A percentile compares a stretch with the other conserved stretches of the same genome.
Evolutionary conservation across 2,888 invertebrate species (phyloP).

Genomic region (Pasiphila rectangulata): DNA sequence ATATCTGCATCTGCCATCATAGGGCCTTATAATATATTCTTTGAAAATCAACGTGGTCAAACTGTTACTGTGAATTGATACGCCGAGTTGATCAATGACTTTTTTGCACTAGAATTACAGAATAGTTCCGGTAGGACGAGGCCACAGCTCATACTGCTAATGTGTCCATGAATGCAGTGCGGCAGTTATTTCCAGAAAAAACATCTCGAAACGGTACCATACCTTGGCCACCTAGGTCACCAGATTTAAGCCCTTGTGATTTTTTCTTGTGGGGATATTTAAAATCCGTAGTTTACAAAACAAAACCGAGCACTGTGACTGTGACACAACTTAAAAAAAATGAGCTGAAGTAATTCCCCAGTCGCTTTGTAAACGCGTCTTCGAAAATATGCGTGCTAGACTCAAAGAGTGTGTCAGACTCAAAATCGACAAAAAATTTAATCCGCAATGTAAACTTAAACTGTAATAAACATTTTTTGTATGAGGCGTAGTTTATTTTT

Average conservation of each 20-base stretch:
- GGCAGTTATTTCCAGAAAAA: constrained; percentile 12
- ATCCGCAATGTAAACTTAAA: not conserved
- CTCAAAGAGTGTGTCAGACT: constrained; percentile 19
- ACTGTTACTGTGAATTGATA: too few relatives aligned
- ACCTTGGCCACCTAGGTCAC: constrained; percentile 19
- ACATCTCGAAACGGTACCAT: constrained; percentile 7
- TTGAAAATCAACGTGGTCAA: too few relatives aligned
- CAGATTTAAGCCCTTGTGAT: constrained; percentile 11
- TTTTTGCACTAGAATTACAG: not conserved
- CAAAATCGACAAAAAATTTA: not conserved
- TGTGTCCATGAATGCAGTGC: constrained; percentile 13
- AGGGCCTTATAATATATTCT: not conserved
- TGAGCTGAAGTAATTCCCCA: constrained; percentile 7
- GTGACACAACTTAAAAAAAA: constrained; percentile 5
- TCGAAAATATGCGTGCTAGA: constrained; percentile 21
- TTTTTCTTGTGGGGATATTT: constrained; percentile 15
- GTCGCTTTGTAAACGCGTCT: constrained; percentile 15
- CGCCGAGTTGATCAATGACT: not conserved
- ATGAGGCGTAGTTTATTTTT: not conserved
- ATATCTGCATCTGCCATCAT: not conserved
- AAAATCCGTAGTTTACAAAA: constrained; percentile 5
- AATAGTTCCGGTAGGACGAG: constrained; percentile 9
- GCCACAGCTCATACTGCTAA: constrained; percentile 13
- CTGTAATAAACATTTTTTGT: not conserved
- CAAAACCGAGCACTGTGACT: not conserved